phyloP scores from a whole-genome alignment of 2,113 vertebrate species.

The Leucopsar rothschildi region DNA sequence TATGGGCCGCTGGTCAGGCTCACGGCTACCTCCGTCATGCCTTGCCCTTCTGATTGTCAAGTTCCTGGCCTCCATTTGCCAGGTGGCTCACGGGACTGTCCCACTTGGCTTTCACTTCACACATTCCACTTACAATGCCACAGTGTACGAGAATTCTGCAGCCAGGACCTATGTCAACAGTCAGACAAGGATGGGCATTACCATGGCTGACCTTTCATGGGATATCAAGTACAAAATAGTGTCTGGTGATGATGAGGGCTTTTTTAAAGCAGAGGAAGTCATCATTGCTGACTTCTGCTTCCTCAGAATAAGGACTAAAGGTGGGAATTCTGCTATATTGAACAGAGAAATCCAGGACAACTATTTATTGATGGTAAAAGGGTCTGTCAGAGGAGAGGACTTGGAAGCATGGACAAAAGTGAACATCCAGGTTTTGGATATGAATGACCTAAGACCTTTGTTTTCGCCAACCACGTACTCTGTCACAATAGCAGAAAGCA shows the following conservation, averaged over 20 bases:
- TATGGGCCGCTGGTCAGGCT: conserved; percentile 87
- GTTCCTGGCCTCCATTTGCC: conserved; percentile 72
- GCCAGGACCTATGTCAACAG: conserved; percentile 94
- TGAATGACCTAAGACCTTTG: conserved; percentile 97
- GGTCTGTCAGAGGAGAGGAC: conserved; percentile 89
- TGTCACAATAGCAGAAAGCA: conserved; percentile 92
- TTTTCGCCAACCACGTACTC: conserved; percentile 98
- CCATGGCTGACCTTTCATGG: conserved; percentile 85
- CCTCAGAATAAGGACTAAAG: conserved; percentile 95
- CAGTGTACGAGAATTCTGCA: conserved; percentile 93
- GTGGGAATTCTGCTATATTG: conserved; percentile 94
- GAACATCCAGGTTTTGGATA: conserved; percentile 92
- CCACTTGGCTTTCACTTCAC: conserved; percentile 86
- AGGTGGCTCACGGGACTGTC: conserved; percentile 70
- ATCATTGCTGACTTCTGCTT: conserved; percentile 97
- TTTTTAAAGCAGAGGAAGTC: conserved; percentile 96
- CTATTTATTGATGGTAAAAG: conserved; percentile 93
- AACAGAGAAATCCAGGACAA: conserved; percentile 97
- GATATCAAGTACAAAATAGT: conserved; percentile 95
- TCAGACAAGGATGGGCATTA: conserved; percentile 91
- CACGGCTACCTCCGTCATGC: conserved; percentile 72
- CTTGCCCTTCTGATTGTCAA: conserved; percentile 80
- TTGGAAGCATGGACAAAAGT: conserved; percentile 97
- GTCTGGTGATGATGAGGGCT: conserved; percentile 95
- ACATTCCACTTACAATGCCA: conserved; percentile 87